Evolutionary conservation across 53 echinoderm and acorn worm genomes (phyloP).

Genomic region (Paelopatides confundens): DNA sequence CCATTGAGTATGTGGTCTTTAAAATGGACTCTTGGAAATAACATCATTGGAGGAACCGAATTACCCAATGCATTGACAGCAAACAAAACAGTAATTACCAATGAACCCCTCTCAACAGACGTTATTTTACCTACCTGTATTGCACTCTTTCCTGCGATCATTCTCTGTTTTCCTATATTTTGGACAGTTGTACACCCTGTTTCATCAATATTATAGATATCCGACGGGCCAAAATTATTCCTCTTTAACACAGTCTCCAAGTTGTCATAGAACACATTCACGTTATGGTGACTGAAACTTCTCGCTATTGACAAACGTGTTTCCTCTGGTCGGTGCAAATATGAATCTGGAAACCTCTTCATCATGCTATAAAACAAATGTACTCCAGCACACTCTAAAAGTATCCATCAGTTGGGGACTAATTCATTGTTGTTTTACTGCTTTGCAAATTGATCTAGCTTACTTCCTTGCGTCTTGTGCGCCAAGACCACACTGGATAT

Average conservation of each 20-base stretch:
- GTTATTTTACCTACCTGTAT: conserved; percentile 45
- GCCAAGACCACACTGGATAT: not conserved
- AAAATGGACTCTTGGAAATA: conserved; percentile 62
- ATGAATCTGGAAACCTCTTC: conserved; percentile 19
- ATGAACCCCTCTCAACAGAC: conserved; percentile 54
- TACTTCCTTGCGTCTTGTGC: not conserved
- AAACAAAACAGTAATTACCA: conserved; percentile 48
- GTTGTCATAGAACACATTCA: conserved; percentile 1
- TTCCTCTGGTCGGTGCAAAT: not conserved
- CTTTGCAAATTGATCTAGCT: conserved; percentile 9
- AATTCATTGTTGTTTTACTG: not conserved
- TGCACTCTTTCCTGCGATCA: conserved; percentile 7
- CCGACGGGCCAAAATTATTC: not conserved
- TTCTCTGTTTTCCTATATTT: not conserved
- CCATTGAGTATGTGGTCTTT: conserved; percentile 49
- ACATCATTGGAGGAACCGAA: conserved; percentile 54
- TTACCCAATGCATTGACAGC: conserved; percentile 39
- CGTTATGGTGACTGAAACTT: conserved; percentile 18
- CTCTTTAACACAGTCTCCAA: conserved; percentile 14
- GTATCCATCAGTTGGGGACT: not conserved
- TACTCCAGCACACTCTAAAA: not conserved
- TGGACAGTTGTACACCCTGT: conserved; percentile 44
- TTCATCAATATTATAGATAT: conserved; percentile 22
- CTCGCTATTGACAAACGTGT: not conserved
- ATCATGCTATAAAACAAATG: not conserved